Conservation (phyloP, 1,140 invertebrate genomes). For the Plodia interpunctella region DNA sequence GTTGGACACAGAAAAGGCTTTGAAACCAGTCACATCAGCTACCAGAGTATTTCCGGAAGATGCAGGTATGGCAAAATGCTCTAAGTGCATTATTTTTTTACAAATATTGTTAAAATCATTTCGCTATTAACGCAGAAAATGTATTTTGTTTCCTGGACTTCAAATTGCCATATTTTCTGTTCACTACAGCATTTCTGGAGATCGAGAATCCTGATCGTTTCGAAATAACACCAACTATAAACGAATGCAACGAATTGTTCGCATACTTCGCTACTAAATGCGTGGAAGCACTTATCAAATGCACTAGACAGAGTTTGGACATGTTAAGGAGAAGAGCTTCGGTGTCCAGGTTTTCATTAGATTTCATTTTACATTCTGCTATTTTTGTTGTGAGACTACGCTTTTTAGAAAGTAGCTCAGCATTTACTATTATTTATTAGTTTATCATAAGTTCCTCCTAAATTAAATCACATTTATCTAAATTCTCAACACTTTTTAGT, state of each 20-base stretch:
- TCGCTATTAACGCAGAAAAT: too few relatives aligned
- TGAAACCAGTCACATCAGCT: constrained; percentile 76
- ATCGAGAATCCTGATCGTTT: constrained; percentile 79
- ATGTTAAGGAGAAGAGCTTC: constrained; percentile 80
- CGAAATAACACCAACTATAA: constrained; percentile 79
- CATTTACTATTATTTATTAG: too few relatives aligned
- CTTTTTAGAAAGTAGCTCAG: too few relatives aligned
- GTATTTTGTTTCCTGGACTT: too few relatives aligned
- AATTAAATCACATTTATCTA: too few relatives aligned
- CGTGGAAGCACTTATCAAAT: constrained; percentile 82
- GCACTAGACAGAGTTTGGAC: constrained; percentile 83
- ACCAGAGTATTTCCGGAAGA: constrained; percentile 77
- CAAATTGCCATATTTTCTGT: not conserved
- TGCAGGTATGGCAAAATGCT: constrained; percentile 58
- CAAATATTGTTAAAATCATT: too few relatives aligned
- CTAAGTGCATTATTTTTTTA: too few relatives aligned
- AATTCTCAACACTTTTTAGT: too few relatives aligned
- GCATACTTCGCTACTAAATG: constrained; percentile 85
- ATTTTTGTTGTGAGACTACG: too few relatives aligned
- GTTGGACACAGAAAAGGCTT: constrained; percentile 79
- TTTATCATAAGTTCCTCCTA: too few relatives aligned
- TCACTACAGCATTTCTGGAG: constrained; percentile 76
- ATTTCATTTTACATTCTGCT: not conserved
- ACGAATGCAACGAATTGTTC: constrained; percentile 86
- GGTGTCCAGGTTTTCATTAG: constrained; percentile 68